Evolutionary conservation across 2,113 vertebrate genomes (phyloP), one percentile per base, ranked within the genome.

Genomic region (Megaceryle maxima): DNA sequence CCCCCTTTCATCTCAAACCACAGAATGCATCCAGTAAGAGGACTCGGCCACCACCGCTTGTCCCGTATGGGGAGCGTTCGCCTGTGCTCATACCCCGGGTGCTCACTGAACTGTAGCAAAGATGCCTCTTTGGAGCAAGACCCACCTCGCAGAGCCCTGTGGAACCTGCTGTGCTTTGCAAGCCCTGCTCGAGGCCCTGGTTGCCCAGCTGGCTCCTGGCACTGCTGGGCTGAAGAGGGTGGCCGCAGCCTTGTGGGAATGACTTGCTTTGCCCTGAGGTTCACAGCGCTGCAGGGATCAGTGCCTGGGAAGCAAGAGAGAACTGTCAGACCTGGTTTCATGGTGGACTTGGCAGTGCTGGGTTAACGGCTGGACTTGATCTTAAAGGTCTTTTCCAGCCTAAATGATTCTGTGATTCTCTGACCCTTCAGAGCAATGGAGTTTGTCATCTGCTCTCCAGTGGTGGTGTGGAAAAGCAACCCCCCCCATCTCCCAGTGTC

Each of bases 61-160:
- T 9, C 24, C 35, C n/a, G 18, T 21, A 2, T 5, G 20, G 64
- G 35, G 35, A 69, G 5, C 62, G 3, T 13, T 24, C 0, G 4
- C n/a, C 24, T 4, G n/a, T 33, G 48, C 25, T 68, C 28, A 0
- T 46, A 10, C 41, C 70, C 3, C 0, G 7, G 72, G 48, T 0
- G 7, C 56, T 59, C 29, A 0, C 13, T 16, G 77, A 64, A n/a
- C 41, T 7, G 0, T 0, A 4, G 22, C 17, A 15, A 13, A 48
- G 82, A 6, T 8, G 26, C 46, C 50, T 13, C 9, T 50, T 17
- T 39, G 76, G 86, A 76, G 88, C 19, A 82, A 72, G 86, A 79
- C 2, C 37, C 2, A 7, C 5, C 9, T 19, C 7, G 1, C 5
- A 41, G 48, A 50, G 37, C 26, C 29, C 48, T 43, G 25, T 6